These are phyloP conservation scores for Cylloceria caligata DNA, from an alignment of 2,888 invertebrate genomes.

Conservation along the genomic window DNA sequence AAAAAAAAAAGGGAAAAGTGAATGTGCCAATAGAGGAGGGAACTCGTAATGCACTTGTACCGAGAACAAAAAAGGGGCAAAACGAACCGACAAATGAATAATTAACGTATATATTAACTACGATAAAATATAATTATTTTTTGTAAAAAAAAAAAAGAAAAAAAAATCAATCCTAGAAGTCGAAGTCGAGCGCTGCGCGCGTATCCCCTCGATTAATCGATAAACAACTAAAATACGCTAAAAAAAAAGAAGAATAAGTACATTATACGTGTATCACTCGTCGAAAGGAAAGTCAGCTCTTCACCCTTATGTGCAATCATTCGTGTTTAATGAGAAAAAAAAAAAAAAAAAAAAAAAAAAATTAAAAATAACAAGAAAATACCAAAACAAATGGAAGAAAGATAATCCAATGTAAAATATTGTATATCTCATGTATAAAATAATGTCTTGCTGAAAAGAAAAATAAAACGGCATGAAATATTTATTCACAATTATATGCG, in stretches of 20 bases:
- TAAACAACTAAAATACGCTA: slow-evolving; percentile 48
- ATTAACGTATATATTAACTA: slow-evolving; percentile 61
- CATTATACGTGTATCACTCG: slow-evolving; percentile 54
- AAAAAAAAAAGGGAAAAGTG: slow-evolving; percentile 74
- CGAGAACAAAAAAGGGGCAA: slow-evolving; percentile 27
- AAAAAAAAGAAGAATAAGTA: slow-evolving; percentile 45
- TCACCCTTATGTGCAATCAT: slow-evolving; percentile 80
- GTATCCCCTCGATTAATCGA: slow-evolving; percentile 56
- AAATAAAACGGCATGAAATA: slow-evolving; percentile 81
- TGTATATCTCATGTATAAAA: slow-evolving; percentile 79
- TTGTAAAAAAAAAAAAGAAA: slow-evolving; percentile 68
- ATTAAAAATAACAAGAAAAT: slow-evolving; percentile 30
- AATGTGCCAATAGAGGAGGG: slow-evolving; percentile 80
- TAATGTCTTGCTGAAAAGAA: slow-evolving; percentile 76
- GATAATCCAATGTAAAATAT: slow-evolving; percentile 78
- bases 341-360: slow-evolving; percentile 57
- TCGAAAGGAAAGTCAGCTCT: slow-evolving; percentile 73
- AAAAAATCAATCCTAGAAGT: slow-evolving; percentile 61
- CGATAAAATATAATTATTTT: slow-evolving; percentile 74
- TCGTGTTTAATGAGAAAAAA: slow-evolving; percentile 77
- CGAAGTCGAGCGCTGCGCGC: slow-evolving; percentile 56
- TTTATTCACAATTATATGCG: slow-evolving; percentile 78
- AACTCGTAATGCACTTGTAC: slow-evolving; percentile 40
- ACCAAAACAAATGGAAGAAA: slow-evolving; percentile 55
- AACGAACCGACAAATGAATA: slow-evolving; percentile 70